Evolutionary conservation across 2,113 vertebrate species (phyloP).

Genomic region (Halichoeres trimaculatus): DNA sequence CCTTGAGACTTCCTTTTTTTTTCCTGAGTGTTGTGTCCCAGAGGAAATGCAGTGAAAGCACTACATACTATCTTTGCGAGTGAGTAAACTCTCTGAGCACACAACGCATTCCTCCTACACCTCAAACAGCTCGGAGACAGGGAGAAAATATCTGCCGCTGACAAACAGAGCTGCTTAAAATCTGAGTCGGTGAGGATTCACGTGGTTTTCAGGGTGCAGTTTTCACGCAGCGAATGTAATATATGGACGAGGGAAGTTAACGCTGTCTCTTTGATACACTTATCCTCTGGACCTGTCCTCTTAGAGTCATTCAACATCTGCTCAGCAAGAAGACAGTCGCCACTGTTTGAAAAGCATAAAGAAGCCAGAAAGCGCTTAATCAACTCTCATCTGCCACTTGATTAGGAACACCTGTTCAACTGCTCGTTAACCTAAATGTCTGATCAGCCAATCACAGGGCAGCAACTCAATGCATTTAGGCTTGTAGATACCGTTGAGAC

Average conservation of each 20-base stretch:
- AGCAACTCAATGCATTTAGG: no score
- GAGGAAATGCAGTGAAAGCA: slow-evolving; percentile 75
- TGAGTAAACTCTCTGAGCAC: slow-evolving; percentile 68
- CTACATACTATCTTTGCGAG: slow-evolving; percentile 67
- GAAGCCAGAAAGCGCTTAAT: not conserved
- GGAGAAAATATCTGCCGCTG: slow-evolving; percentile 41
- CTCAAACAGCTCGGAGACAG: slow-evolving; percentile 58
- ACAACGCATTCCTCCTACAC: slow-evolving; percentile 59
- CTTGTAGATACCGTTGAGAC: no score
- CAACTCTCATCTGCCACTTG: no score
- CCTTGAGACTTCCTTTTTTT: slow-evolving; percentile 67
- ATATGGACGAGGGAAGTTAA: slow-evolving; percentile 50
- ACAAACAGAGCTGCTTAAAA: slow-evolving; percentile 56
- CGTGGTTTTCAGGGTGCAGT: slow-evolving; percentile 24
- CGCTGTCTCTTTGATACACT: slow-evolving; percentile 63
- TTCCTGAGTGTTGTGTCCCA: slow-evolving; percentile 74
- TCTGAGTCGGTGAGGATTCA: slow-evolving; percentile 18
- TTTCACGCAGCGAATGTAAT: slow-evolving; percentile 28
- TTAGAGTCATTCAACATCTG: slow-evolving; percentile 54
- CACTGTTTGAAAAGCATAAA: not conserved
- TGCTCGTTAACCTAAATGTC: no score
- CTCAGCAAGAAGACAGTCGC: slow-evolving; percentile 31
- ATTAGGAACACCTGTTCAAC: no score
- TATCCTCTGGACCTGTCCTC: slow-evolving; percentile 23
- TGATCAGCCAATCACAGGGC: no score